Evolutionary conservation across 2,888 invertebrate species (phyloP).

Genomic region (Suillia variegata): DNA sequence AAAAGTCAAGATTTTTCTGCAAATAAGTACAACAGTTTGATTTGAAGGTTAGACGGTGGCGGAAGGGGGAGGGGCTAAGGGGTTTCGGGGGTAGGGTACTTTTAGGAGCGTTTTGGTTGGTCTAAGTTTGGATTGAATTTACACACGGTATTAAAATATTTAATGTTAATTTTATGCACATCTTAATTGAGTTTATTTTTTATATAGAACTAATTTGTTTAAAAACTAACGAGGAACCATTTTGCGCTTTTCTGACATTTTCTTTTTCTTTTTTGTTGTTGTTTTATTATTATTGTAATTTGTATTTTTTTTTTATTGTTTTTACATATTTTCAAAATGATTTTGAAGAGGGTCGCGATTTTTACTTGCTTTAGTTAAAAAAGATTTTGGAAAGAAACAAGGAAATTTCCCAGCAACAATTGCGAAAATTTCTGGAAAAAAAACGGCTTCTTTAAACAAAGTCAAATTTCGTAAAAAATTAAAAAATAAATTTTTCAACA

Average conservation of each 20-base stretch:
- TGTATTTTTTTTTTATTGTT: constrained; percentile 25
- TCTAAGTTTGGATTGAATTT: constrained; percentile 19
- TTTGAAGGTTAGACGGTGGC: too few relatives aligned
- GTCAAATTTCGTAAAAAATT: constrained; percentile 42
- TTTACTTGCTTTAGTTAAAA: constrained; percentile 30
- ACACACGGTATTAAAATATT: too few relatives aligned
- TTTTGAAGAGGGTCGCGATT: too few relatives aligned
- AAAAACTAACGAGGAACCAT: constrained; percentile 56
- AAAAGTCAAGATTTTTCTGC: too few relatives aligned
- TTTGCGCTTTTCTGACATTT: constrained; percentile 37
- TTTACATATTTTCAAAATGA: constrained; percentile 33
- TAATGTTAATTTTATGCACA: too few relatives aligned
- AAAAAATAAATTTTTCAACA: too few relatives aligned
- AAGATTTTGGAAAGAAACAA: too few relatives aligned
- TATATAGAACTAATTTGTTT: constrained; percentile 45
- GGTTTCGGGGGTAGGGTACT: neutral
- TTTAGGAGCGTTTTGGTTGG: neutral
- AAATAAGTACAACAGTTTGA: too few relatives aligned
- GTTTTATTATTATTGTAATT: constrained; percentile 28
- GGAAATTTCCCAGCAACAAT: too few relatives aligned
- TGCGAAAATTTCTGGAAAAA: too few relatives aligned
- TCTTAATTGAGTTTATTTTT: too few relatives aligned
- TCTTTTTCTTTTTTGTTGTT: constrained; percentile 15
- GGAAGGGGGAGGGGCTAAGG: neutral
- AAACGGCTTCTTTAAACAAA: constrained; percentile 1